Base-by-base conservation (phyloP, 2,113 vertebrate genomes). In the Typhlomys cinereus region DNA sequence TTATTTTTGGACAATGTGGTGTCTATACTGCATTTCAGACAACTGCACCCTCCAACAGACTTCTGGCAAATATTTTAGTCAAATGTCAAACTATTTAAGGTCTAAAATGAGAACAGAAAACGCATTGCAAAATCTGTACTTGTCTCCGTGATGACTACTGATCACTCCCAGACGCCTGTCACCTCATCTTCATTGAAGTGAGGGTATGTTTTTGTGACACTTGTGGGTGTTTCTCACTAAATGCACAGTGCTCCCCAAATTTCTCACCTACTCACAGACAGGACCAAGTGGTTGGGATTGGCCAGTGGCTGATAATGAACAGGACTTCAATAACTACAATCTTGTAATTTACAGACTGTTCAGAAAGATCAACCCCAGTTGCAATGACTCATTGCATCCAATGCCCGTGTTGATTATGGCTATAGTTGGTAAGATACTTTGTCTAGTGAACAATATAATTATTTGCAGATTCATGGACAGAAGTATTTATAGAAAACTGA, bases 21-120 rank as follows among this genome's bases (percentile, higher is more conserved):
- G 39, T 89, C n/a, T 64, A 10, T 17, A 39, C 57, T 85, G 44
- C 61, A 57, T 88, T 75, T 66, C 20, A 87, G 44, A 85, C 8
- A 36, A 12, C 85, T 85, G 57, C 7, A 31, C 78, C 48, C n/a
- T 88, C 69, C n/a, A 82, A 1, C 17, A 90, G n/a, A 64, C 44
- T 57, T 50, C 67, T 82, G 78, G 64, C 54, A 92, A 82, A 88
- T 81, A 36, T 66, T 90, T n/a, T 75, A 89, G 52, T 44, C 25
- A 41, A 39, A 7, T 11, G 7, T 85, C 78, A 66, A 57, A 34
- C 2, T 39, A 2, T 39, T 29, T 85, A 41, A 46, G n/a, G 34
- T 71, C 36, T 86, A 57, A 85, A 87, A 82, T 82, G 66, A 84
- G 17, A n/a, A n/a, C n/a, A 57, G 44, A 81, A 48, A 9, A 41